Base-by-base conservation (phyloP, 1,140 invertebrate genomes). In the Megalonaias nervosa region DNA sequence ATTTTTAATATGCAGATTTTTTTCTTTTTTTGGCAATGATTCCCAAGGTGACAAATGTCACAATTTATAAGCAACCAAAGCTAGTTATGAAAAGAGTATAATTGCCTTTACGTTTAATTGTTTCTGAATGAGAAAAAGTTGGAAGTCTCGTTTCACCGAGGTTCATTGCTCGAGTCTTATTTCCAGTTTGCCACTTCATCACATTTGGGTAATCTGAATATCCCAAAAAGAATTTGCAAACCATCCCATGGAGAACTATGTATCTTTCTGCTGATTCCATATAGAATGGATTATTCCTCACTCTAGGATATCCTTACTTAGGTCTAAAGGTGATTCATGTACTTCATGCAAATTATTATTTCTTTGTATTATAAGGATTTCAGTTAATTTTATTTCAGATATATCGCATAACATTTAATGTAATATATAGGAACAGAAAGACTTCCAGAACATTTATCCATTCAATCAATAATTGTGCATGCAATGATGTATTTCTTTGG, bases 151-250 rank as follows among this genome's bases (percentile, higher is more conserved):
- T 84, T 16, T 73, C 71, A 15, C 59, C 55, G 11, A 79, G 60
- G 13, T 81, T 81, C 58, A 84, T 70, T 71, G 73, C 60, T 16
- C n/a, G 59, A 71, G 79, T 86, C 71, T 81, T 81, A 4, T 80
- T 80, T 6, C 48, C 75, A 1, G 86, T 73, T 21, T 76, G 55
- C 15, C 64, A 48, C 65, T 82, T 87, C 84, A 87, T 87, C 0
- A 91, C 80, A n/a, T 84, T 80, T 5, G 90, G 90, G 71, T 90
- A 91, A 67, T 89, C 86, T 58, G 88, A 88, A 60, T 87, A 74
- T 66, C 64, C 64, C n/a, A 84, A 82, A 55, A 90, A 17, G 89
- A 87, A 77, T 86, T 80, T 14, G 85, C 86, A 73, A 87, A 89
- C 88, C 87, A 89, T 1, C 89, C 89, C 23, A 83, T 67, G 31